These are phyloP conservation scores for Atrichornis clamosus DNA, from an alignment of 2,113 vertebrate species.

Conservation along the genomic window DNA sequence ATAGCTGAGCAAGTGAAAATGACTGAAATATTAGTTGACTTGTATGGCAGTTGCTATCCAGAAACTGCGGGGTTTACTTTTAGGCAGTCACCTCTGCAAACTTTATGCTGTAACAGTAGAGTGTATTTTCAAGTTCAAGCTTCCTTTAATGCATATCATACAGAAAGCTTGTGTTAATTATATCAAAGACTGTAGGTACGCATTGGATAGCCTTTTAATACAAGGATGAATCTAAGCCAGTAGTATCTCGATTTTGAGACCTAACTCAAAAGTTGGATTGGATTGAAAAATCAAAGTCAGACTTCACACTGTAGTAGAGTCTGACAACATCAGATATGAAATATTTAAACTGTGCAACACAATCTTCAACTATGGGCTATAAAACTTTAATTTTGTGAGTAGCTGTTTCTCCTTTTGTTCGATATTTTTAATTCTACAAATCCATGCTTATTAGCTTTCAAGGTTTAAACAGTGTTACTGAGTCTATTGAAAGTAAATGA, in stretches of 20 bases:
- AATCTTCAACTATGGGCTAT: constrained; percentile 72
- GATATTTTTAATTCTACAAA: constrained; percentile 82
- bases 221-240: background rate
- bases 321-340: constrained; percentile 78
- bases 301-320: constrained; percentile 49
- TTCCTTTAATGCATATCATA: background rate
- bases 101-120: background rate
- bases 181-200: background rate
- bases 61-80: background rate
- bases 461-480: constrained; percentile 76
- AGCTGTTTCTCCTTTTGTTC: constrained; percentile 72
- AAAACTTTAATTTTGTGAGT: constrained; percentile 81
- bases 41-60: background rate
- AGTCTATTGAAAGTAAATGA: constrained; percentile 78
- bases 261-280: constrained; percentile 49
- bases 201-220: background rate
- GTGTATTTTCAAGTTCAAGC: background rate
- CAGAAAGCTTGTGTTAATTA: background rate
- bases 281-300: constrained; percentile 71
- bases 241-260: constrained; percentile 58
- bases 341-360: constrained; percentile 78
- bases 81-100: background rate
- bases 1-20: background rate
- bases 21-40: background rate
- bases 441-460: constrained; percentile 84